phyloP scores from a whole-genome alignment of 2,888 invertebrate species.

The Eupithecia tripunctaria region DNA sequence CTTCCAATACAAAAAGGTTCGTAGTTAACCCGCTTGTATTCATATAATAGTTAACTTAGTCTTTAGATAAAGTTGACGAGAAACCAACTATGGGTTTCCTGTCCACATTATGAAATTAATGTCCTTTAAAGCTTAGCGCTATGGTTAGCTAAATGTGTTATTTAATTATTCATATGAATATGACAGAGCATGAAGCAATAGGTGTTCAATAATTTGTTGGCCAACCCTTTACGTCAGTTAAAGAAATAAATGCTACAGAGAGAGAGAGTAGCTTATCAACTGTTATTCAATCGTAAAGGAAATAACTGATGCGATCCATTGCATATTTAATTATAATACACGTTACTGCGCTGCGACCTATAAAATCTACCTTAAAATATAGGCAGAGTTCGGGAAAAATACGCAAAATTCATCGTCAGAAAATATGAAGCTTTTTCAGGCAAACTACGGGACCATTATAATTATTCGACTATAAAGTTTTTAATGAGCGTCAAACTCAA shows the following conservation, averaged over 20 bases:
- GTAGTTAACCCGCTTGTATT: no score
- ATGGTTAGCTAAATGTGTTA: no score
- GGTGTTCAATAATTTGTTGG: background rate
- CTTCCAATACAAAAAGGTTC: no score
- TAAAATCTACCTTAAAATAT: background rate
- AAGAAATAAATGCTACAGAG: background rate
- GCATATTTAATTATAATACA: background rate
- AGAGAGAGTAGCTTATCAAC: background rate
- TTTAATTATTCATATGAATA: background rate
- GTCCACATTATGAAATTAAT: background rate
- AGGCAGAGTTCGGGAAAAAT: background rate
- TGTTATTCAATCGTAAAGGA: background rate
- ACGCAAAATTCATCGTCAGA: constrained; percentile 10
- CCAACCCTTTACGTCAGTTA: background rate
- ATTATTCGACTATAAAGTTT: constrained; percentile 52
- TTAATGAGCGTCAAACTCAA: constrained; percentile 80
- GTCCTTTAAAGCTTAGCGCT: background rate
- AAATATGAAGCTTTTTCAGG: background rate
- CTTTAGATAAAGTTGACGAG: background rate
- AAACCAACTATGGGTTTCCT: background rate
- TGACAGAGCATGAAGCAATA: background rate
- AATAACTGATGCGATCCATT: background rate
- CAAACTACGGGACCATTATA: constrained; percentile 24
- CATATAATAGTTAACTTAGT: no score
- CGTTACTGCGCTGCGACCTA: background rate